These are phyloP conservation scores for Pentamera pediparva DNA, from an alignment of 53 echinoderm and acorn worm genomes.

Conservation along the genomic window DNA sequence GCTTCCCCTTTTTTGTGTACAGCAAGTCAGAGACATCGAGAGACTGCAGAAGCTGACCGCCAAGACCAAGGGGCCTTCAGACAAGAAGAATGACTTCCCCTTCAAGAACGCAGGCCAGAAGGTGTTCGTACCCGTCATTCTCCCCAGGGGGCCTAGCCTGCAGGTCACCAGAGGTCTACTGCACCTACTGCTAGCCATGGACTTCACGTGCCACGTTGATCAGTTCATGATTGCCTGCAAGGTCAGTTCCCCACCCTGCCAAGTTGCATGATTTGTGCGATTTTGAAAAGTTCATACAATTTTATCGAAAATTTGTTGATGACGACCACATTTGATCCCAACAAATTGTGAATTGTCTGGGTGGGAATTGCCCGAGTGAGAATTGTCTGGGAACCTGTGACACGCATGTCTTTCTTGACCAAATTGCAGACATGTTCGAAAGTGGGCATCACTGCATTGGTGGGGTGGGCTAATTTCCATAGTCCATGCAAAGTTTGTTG, in stretches of 20 bases:
- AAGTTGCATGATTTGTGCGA: not conserved
- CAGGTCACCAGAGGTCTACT: slow-evolving; percentile 86
- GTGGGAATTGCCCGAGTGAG: too few species aligned
- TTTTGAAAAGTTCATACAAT: too few species aligned
- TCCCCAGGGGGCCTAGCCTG: slow-evolving; percentile 70
- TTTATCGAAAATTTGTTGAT: not conserved
- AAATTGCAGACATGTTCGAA: too few species aligned
- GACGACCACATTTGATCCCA: not conserved
- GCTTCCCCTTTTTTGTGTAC: slow-evolving; percentile 1
- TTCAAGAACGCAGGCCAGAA: not conserved
- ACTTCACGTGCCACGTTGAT: slow-evolving; percentile 97
- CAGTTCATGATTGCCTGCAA: slow-evolving; percentile 94
- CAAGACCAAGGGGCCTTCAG: slow-evolving; percentile 11
- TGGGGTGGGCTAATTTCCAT: too few species aligned
- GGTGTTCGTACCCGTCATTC: slow-evolving; percentile 22
- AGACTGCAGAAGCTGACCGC: slow-evolving; percentile 43
- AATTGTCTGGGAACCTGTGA: too few species aligned
- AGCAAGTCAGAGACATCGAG: slow-evolving; percentile 73
- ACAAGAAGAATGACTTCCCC: slow-evolving; percentile 29
- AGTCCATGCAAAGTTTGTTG: too few species aligned
- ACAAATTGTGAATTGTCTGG: too few species aligned
- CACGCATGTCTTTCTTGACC: too few species aligned
- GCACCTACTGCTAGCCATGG: slow-evolving; percentile 83
- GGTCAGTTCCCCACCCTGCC: slow-evolving; percentile 50
- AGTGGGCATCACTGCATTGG: too few species aligned